These are phyloP conservation scores for Drosophila pegasa DNA, from an alignment of 2,888 invertebrate species.

Conservation along the genomic window DNA sequence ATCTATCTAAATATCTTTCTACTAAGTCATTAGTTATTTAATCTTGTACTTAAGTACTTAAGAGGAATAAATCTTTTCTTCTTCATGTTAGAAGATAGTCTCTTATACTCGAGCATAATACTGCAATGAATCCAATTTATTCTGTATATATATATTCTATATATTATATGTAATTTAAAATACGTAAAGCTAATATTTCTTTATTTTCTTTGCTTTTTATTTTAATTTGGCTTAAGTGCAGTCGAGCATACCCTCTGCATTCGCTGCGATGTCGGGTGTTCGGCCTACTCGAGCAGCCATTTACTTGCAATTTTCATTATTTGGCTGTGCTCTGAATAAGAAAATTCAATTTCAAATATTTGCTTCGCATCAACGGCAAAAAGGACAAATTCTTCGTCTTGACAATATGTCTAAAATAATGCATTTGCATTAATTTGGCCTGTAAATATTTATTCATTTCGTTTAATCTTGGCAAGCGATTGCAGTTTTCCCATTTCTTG, in stretches of 20 bases:
- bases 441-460: slow-evolving; percentile 81
- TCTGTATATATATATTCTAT: no score
- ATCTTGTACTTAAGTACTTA: no score
- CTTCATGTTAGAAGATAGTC: no score
- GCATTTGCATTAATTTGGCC: slow-evolving; percentile 78
- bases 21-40: no score
- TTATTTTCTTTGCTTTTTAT: not conserved
- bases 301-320: slow-evolving; percentile 55
- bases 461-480: slow-evolving; percentile 58
- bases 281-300: slow-evolving; percentile 10
- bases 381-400: slow-evolving; percentile 22
- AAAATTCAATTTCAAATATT: slow-evolving; percentile 70
- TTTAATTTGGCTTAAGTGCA: not conserved
- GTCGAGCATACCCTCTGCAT: not conserved
- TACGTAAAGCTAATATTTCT: not conserved
- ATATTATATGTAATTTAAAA: not conserved
- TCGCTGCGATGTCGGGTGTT: not conserved
- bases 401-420: slow-evolving; percentile 60
- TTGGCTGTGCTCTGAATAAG: slow-evolving; percentile 66
- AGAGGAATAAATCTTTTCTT: not conserved
- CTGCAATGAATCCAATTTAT: no score
- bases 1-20: not conserved
- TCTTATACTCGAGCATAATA: no score
- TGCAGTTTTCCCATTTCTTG: slow-evolving; percentile 7
- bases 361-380: slow-evolving; percentile 36